phyloP scores from a whole-genome alignment of 2,888 invertebrate species.

The Rotaria socialis region DNA sequence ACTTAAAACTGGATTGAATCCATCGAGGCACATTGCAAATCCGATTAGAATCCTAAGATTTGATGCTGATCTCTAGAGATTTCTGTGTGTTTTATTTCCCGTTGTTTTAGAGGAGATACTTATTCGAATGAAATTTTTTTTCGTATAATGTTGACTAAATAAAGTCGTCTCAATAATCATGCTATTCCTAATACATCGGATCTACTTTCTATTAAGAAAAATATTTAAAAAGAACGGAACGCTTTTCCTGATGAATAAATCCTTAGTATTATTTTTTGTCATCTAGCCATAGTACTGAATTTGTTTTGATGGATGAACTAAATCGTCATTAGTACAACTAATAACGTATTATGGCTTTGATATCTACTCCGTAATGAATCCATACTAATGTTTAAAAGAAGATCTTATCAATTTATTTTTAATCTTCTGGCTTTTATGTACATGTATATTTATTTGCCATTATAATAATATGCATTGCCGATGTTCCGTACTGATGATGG shows the following conservation, averaged over 20 bases:
- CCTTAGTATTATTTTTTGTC: too few species aligned
- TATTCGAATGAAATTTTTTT: neutral
- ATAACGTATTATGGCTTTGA: neutral
- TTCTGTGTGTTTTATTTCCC: neutral
- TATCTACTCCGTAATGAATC: neutral
- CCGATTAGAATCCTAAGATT: neutral
- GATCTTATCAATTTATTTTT: neutral
- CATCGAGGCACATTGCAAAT: neutral
- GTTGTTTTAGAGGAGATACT: neutral
- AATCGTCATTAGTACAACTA: neutral
- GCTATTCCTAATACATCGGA: neutral
- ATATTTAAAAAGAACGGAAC: too few species aligned
- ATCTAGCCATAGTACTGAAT: too few species aligned
- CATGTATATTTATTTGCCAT: neutral
- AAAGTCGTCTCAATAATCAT: neutral
- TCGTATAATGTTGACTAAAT: neutral
- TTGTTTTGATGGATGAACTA: neutral
- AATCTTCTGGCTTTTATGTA: neutral
- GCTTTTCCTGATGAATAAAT: neutral
- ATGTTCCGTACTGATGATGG: neutral
- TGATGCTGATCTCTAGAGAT: neutral
- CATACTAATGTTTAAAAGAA: neutral
- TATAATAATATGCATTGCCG: neutral
- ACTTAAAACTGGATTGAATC: neutral
- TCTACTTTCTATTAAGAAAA: neutral